Base-by-base conservation (phyloP, 2,888 invertebrate genomes). In the Deilephila porcellus region DNA sequence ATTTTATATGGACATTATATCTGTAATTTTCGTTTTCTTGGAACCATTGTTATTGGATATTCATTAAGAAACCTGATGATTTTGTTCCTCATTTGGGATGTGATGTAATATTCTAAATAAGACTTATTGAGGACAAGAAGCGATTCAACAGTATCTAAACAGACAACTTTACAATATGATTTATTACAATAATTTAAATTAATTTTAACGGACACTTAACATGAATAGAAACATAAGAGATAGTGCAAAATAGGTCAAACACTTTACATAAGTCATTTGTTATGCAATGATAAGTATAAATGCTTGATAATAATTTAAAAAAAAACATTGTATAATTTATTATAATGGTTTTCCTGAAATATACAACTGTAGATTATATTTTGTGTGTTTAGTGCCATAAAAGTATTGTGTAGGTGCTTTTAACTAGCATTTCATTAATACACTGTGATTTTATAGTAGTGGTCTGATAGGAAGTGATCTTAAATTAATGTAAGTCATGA, bases 181-280 rank as follows among this genome's bases (percentile, higher is more conserved):
- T 52, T 67, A 52, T 52, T 17, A 52, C 45, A 25, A 52, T 52
- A 52, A 52, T 67, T 67, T 67, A 6, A 29, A 67, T 45, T 52
- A 45, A 67, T 25, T 67, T 25, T 67, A 67, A 45, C 25, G 7
- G 67, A 52, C 17, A 52, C 45, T 52, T 45, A 45, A 67, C 45
- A 6, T 34, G 8, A 63, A 63, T 63, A 45, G 4, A 19, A 14
- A 25, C 20, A 52, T 6, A n/a, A 25, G 4, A 25, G 67, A 67
- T 67, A 52, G 25, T 14, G 67, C 17, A 67, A 67, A 56, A 67
- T 67, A 6, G 67, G 67, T 14, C 37, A 67, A 45, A 25, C 60
- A 45, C 25, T 67, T 67, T 67, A 67, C 20, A 52, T 52, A 67
- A 67, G 25, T 67, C 34, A 25, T 25, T 52, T 67, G 52, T 67